These are phyloP conservation scores for Eremobia ochroleuca DNA, from an alignment of 2,888 invertebrate species.

Conservation along the genomic window DNA sequence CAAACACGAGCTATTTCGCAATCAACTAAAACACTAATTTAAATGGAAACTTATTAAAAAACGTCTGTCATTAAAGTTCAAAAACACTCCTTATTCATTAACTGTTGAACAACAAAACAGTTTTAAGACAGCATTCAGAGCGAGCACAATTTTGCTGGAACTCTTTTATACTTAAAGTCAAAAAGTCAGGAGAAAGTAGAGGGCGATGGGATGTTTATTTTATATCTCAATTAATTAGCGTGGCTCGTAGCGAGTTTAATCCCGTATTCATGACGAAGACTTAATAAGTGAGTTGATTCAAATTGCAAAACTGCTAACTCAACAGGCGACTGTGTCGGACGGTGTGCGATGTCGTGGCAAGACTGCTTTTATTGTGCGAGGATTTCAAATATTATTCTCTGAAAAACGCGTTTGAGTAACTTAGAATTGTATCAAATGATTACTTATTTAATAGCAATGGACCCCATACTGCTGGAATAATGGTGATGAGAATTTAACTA, in stretches of 20 bases:
- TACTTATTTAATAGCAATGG: not conserved
- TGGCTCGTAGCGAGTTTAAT: slow-evolving; percentile 63
- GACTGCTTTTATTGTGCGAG: slow-evolving; percentile 26
- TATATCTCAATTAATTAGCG: slow-evolving; percentile 74
- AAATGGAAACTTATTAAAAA: slow-evolving; percentile 48
- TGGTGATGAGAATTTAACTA: not conserved
- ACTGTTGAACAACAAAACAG: slow-evolving; percentile 59
- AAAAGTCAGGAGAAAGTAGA: slow-evolving; percentile 55
- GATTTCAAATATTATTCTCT: slow-evolving; percentile 4
- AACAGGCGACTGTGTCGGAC: slow-evolving; percentile 64
- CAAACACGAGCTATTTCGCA: slow-evolving; percentile 48
- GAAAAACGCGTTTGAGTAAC: not conserved
- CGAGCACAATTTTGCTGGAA: slow-evolving; percentile 49
- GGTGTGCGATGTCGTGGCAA: slow-evolving; percentile 19
- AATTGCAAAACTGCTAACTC: slow-evolving; percentile 74
- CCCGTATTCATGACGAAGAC: slow-evolving; percentile 72
- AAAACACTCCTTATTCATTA: slow-evolving; percentile 58
- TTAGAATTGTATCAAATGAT: not conserved
- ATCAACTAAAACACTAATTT: slow-evolving; percentile 44
- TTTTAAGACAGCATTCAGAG: slow-evolving; percentile 50
- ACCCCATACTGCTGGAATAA: not conserved
- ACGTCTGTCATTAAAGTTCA: slow-evolving; percentile 55
- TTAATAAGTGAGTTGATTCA: slow-evolving; percentile 75
- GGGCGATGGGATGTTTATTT: slow-evolving; percentile 66
- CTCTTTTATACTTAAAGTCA: slow-evolving; percentile 64